Conservation (phyloP, 2,888 invertebrate species). For the Pomacea canaliculata region DNA sequence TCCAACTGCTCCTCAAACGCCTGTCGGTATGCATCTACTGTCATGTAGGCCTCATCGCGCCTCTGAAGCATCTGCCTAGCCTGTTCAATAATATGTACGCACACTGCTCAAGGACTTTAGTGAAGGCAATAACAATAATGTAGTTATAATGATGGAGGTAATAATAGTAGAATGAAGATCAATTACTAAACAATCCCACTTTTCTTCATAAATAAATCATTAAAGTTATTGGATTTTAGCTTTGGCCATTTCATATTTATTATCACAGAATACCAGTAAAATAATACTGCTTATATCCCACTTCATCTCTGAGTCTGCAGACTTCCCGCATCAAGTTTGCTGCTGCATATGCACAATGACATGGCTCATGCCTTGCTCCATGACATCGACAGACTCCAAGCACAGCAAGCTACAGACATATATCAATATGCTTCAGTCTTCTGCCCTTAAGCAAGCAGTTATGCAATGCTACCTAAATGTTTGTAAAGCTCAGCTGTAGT, state of each 20-base stretch:
- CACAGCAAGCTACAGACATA: slow-evolving; percentile 59
- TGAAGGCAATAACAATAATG: neutral
- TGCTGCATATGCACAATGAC: slow-evolving; percentile 66
- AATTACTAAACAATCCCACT: too few species aligned
- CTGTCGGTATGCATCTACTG: slow-evolving; percentile 63
- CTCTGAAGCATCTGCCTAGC: slow-evolving; percentile 46
- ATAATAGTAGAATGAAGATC: neutral
- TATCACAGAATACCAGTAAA: too few species aligned
- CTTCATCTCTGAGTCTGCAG: slow-evolving; percentile 54
- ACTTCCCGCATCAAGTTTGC: slow-evolving; percentile 61
- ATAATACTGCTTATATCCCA: slow-evolving; percentile 27
- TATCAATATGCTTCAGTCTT: neutral
- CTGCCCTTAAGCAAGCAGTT: too few species aligned
- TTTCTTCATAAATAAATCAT: too few species aligned
- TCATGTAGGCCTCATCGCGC: slow-evolving; percentile 56
- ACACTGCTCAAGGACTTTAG: neutral
- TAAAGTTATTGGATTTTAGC: too few species aligned
- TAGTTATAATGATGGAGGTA: neutral
- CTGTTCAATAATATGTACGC: slow-evolving; percentile 34
- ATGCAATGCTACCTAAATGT: too few species aligned
- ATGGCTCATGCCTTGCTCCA: slow-evolving; percentile 57
- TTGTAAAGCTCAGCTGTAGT: too few species aligned
- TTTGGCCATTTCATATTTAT: neutral
- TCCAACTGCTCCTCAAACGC: slow-evolving; percentile 67
- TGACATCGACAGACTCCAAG: slow-evolving; percentile 66